These are phyloP conservation scores for Hesperophylax magnus DNA, from an alignment of 1,140 invertebrate genomes.

Conservation along the genomic window DNA sequence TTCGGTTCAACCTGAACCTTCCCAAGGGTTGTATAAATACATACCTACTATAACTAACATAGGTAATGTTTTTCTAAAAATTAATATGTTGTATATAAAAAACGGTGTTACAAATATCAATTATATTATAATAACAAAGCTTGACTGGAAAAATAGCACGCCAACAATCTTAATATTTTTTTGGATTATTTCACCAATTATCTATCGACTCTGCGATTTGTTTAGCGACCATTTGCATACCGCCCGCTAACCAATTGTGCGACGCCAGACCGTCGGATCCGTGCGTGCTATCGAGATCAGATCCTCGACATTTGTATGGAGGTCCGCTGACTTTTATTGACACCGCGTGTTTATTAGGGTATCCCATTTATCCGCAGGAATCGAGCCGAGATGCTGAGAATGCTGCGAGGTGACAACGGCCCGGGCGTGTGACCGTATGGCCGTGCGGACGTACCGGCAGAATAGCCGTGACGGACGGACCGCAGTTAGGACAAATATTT, in stretches of 20 bases:
- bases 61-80: no score
- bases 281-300: slow-evolving; percentile 14
- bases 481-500: slow-evolving; percentile 36
- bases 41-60: no score
- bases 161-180: no score
- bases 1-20: no score
- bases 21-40: no score
- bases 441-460: not conserved
- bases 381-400: slow-evolving; percentile 10
- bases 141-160: no score
- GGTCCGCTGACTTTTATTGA: slow-evolving; percentile 47
- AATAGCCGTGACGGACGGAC: slow-evolving; percentile 4
- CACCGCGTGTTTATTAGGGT: slow-evolving; percentile 48
- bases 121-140: no score
- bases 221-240: no score
- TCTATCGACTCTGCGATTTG: no score
- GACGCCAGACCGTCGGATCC: not conserved
- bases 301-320: slow-evolving; percentile 42
- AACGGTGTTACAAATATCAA: no score
- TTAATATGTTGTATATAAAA: no score
- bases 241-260: slow-evolving; percentile 9
- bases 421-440: not conserved
- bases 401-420: slow-evolving; percentile 24
- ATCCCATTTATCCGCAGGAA: slow-evolving; percentile 12
- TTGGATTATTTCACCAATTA: no score